Conservation (phyloP, 2,888 invertebrate genomes). For the Nomada hirtipes region DNA sequence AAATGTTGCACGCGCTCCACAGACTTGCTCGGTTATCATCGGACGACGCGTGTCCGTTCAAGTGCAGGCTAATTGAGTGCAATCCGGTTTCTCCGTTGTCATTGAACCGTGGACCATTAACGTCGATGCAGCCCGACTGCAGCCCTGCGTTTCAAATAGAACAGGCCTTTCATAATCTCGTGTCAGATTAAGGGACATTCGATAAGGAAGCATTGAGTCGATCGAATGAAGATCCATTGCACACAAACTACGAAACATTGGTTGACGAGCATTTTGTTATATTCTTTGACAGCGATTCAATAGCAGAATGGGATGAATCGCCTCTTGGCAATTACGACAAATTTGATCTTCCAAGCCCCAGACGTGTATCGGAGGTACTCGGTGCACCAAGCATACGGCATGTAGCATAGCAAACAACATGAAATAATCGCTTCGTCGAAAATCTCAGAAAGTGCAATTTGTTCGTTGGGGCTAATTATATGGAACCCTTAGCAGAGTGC, state of each 20-base stretch:
- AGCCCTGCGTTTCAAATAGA: background rate
- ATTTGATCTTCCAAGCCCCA: too few relatives aligned
- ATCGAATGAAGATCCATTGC: background rate
- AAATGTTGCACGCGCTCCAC: slow-evolving; percentile 39
- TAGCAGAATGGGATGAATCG: too few relatives aligned
- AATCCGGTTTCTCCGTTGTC: background rate
- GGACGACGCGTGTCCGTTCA: slow-evolving; percentile 31
- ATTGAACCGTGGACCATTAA: slow-evolving; percentile 2
- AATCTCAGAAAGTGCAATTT: slow-evolving; percentile 22
- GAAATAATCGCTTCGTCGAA: slow-evolving; percentile 36
- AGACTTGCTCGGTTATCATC: slow-evolving; percentile 33
- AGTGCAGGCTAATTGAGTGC: slow-evolving; percentile 25
- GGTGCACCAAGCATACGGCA: too few relatives aligned
- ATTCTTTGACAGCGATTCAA: too few relatives aligned
- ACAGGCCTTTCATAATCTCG: background rate
- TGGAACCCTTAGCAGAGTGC: background rate
- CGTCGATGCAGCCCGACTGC: background rate
- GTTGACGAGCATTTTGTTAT: too few relatives aligned
- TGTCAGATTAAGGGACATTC: background rate
- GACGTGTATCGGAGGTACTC: too few relatives aligned
- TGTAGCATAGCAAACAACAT: too few relatives aligned
- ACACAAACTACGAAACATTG: too few relatives aligned
- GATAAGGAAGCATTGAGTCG: background rate
- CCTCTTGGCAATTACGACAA: too few relatives aligned
- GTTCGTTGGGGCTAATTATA: slow-evolving; percentile 22